Conservation (phyloP, 2,113 vertebrate species). For the Lepus timidus region DNA sequence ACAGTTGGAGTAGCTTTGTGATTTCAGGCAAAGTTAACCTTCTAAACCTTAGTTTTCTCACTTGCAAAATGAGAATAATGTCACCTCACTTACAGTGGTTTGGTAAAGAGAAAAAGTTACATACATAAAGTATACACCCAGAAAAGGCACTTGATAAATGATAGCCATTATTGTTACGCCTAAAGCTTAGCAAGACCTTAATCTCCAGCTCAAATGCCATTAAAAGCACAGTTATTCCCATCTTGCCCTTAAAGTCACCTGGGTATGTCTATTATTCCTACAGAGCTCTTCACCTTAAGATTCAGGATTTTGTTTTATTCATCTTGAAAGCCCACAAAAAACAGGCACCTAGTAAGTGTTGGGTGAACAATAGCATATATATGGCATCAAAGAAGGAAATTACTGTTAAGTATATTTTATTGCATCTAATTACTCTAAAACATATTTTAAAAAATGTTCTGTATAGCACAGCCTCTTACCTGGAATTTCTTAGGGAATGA, state of each 20-base stretch:
- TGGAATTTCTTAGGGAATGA: slow-evolving; percentile 25
- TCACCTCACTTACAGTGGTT: not conserved
- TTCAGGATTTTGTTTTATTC: not conserved
- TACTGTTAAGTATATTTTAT: slow-evolving; percentile 24
- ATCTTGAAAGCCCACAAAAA: slow-evolving; percentile 24
- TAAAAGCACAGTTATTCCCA: not conserved
- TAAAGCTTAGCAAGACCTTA: slow-evolving; percentile 11
- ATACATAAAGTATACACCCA: not conserved
- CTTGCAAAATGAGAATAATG: slow-evolving; percentile 37
- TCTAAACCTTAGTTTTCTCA: slow-evolving; percentile 13
- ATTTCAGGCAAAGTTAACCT: slow-evolving; percentile 38
- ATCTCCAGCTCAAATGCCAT: not conserved
- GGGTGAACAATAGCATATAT: not conserved
- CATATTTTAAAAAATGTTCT: slow-evolving; percentile 36
- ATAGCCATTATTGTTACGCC: not conserved
- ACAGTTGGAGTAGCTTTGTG: not conserved
- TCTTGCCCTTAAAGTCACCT: not conserved
- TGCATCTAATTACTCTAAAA: slow-evolving; percentile 37
- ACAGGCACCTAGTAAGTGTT: slow-evolving; percentile 39
- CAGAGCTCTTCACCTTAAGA: not conserved
- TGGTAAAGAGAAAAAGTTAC: slow-evolving; percentile 33
- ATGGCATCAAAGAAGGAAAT: slow-evolving; percentile 55
- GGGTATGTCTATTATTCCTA: not conserved
- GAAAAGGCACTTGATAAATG: slow-evolving; percentile 34
- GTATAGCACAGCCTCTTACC: slow-evolving; percentile 4